phyloP scores from a whole-genome alignment of 2,113 vertebrate genomes.

The Melanotaenia duboulayi region DNA sequence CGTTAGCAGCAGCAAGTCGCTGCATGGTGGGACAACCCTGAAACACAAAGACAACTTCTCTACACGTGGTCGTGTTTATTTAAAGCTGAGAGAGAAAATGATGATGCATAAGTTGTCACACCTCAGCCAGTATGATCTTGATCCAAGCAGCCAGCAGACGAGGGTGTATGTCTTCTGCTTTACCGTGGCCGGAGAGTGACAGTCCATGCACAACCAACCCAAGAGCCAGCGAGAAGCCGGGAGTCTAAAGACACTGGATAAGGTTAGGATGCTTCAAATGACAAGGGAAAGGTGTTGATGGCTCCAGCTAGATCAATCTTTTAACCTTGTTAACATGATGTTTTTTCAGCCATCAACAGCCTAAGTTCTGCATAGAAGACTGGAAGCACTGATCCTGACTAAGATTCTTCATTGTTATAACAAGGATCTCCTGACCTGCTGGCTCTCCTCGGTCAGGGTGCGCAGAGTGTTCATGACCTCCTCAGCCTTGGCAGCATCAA shows the following conservation, averaged over 20 bases:
- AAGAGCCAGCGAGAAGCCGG: slow-evolving; percentile 92
- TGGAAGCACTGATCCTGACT: background rate
- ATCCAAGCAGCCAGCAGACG: slow-evolving; percentile 91
- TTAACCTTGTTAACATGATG: background rate
- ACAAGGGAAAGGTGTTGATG: too few relatives aligned
- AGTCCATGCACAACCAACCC: slow-evolving; percentile 90
- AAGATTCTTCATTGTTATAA: too few relatives aligned
- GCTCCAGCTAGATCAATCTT: background rate
- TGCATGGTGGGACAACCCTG: slow-evolving; percentile 96
- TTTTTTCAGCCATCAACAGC: too few relatives aligned
- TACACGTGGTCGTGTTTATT: background rate
- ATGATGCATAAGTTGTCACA: slow-evolving; percentile 46
- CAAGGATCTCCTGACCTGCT: slow-evolving; percentile 85
- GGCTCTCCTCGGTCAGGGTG: slow-evolving; percentile 88
- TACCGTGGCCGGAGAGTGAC: slow-evolving; percentile 90
- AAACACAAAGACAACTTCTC: slow-evolving; percentile 18
- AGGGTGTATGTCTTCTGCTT: slow-evolving; percentile 89
- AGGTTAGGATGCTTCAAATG: background rate
- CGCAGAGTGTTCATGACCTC: slow-evolving; percentile 87
- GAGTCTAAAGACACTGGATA: slow-evolving; percentile 80
- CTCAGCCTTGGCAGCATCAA: slow-evolving; percentile 88
- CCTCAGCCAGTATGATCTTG: slow-evolving; percentile 90
- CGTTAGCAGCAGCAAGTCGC: slow-evolving; percentile 91
- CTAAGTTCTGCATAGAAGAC: too few relatives aligned
- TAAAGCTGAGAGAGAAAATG: background rate